phyloP scores from a whole-genome alignment of 30 jellyfish, hydroid and myxozoan genomes.

The Cassiopea andromeda region DNA sequence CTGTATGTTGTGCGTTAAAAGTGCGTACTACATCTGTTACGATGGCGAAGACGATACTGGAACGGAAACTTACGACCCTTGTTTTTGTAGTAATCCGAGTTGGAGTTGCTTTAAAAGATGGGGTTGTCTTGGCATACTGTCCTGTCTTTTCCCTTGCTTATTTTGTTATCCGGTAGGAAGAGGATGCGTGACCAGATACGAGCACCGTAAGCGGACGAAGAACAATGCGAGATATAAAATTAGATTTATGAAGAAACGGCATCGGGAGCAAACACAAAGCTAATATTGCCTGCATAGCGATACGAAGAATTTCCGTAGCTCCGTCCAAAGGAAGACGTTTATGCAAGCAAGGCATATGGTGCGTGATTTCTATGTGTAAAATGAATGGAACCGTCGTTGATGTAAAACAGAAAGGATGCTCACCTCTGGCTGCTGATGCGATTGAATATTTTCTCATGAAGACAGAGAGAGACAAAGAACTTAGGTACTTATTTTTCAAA shows the following conservation, averaged over 20 bases:
- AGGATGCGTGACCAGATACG: constrained; percentile 60
- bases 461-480: no score
- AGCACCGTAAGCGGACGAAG: constrained; percentile 37
- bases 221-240: constrained; percentile 54
- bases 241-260: constrained; percentile 33
- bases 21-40: constrained; percentile 52
- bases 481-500: no score
- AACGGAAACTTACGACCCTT: constrained; percentile 45
- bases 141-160: constrained; percentile 57
- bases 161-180: constrained; percentile 66
- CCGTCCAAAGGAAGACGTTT: background rate
- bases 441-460: background rate
- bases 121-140: constrained; percentile 53
- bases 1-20: constrained; percentile 72
- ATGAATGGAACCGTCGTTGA: background rate
- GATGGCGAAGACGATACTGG: constrained; percentile 76
- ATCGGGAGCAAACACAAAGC: constrained; percentile 23
- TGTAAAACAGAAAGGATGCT: background rate
- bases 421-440: background rate
- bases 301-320: background rate
- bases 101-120: constrained; percentile 54
- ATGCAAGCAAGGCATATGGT: background rate
- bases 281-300: constrained; percentile 4
- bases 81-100: constrained; percentile 64
- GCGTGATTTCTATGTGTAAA: background rate